Evolutionary conservation across 2,797 vertebrate species (phyloP).

Genomic region (Pseudochirops cupreus): DNA sequence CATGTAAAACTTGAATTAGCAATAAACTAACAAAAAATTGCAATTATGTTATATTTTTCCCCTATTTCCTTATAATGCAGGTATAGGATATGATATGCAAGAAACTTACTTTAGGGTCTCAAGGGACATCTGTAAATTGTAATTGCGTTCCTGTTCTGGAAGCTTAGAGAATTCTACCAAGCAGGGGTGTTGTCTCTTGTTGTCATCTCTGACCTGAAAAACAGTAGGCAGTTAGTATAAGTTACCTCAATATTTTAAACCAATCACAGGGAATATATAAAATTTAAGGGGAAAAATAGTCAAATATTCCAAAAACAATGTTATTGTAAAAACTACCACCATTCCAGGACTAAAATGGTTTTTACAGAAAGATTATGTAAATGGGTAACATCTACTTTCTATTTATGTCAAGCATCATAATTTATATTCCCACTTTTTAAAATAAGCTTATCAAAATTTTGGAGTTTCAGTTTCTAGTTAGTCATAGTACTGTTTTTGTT

Average conservation of each 20-base stretch:
- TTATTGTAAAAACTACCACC: not conserved
- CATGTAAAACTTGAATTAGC: not conserved
- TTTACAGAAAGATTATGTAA: not conserved
- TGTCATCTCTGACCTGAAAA: constrained; percentile 94
- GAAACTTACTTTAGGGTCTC: constrained; percentile 95
- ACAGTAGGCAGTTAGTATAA: constrained; percentile 3
- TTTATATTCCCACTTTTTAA: not conserved
- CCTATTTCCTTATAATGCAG: not conserved
- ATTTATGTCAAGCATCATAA: not conserved
- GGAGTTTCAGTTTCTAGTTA: not conserved
- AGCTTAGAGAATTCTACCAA: constrained; percentile 96
- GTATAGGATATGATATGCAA: not conserved
- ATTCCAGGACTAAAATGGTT: not conserved
- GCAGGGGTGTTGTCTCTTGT: constrained; percentile 96
- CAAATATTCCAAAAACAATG: not conserved
- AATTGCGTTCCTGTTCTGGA: constrained; percentile 96
- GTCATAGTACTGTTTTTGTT: not conserved
- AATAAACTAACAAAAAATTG: not conserved
- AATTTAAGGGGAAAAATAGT: not conserved
- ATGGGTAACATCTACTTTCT: not conserved
- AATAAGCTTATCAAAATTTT: not conserved
- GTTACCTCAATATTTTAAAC: not conserved
- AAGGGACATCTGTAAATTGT: constrained; percentile 97
- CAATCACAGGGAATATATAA: not conserved
- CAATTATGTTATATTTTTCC: not conserved